Conservation (phyloP, 2,888 invertebrate species). For the Diachrysia chrysitis region DNA sequence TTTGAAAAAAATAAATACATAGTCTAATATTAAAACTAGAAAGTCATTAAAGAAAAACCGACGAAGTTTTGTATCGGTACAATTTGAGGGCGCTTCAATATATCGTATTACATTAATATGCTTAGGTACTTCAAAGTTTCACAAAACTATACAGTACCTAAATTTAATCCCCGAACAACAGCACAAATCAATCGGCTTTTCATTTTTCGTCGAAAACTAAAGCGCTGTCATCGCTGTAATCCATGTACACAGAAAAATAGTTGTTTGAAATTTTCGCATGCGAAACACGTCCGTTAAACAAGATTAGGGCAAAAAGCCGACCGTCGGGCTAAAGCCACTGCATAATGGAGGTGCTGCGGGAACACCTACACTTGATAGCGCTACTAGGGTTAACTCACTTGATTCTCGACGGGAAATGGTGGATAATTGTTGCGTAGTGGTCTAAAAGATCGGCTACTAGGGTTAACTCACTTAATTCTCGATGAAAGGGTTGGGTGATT, state of each 20-base stretch:
- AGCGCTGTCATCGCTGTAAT: slow-evolving; percentile 61
- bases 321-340: slow-evolving; percentile 68
- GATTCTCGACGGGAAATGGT: slow-evolving; percentile 35
- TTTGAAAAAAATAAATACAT: too few relatives aligned
- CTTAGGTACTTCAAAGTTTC: neutral
- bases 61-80: too few relatives aligned
- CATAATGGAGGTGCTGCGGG: slow-evolving; percentile 65
- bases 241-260: slow-evolving; percentile 59
- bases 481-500: too few relatives aligned
- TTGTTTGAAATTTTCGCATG: slow-evolving; percentile 66
- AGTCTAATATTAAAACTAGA: too few relatives aligned
- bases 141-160: slow-evolving; percentile 4
- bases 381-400: slow-evolving; percentile 41
- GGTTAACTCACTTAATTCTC: neutral
- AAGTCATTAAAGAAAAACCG: too few relatives aligned
- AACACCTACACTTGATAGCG: slow-evolving; percentile 56
- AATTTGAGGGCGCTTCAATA: too few relatives aligned
- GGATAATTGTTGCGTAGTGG: neutral
- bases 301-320: slow-evolving; percentile 71
- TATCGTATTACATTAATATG: too few relatives aligned
- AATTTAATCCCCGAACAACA: slow-evolving; percentile 22
- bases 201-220: slow-evolving; percentile 36
- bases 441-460: neutral
- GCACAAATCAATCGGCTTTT: slow-evolving; percentile 48
- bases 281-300: slow-evolving; percentile 71